Percentiles rank a stretch among this genome's conserved stretches.
Evolutionary conservation across 2,113 vertebrate species (phyloP).

Genomic region (Sphaerodactylus townsendi): DNA sequence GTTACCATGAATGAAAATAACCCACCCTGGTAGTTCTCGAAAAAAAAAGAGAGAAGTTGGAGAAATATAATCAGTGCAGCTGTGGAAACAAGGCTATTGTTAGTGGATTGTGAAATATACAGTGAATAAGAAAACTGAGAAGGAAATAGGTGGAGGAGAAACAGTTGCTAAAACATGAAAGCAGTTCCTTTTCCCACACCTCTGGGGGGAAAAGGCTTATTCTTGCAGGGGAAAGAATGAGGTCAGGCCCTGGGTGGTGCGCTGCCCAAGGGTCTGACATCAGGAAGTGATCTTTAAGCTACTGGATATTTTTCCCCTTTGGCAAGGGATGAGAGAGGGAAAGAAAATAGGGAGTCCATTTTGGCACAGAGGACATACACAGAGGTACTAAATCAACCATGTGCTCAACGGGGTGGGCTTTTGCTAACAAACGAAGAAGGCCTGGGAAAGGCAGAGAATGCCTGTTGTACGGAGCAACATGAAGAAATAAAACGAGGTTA

Average conservation of each 20-base stretch:
- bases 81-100: conserved; percentile 72
- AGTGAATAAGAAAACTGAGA: conserved; percentile 66
- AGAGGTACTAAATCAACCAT: conserved; percentile 59
- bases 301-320: conserved; percentile 45
- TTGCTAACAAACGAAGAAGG: conserved; percentile 29
- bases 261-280: conserved; percentile 53
- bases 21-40: conserved; percentile 62
- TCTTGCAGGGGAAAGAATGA: conserved; percentile 59
- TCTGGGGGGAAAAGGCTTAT: conserved; percentile 56
- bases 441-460: not conserved
- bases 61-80: conserved; percentile 65
- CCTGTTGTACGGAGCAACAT: too few relatives aligned
- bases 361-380: conserved; percentile 56
- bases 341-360: conserved; percentile 52
- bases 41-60: conserved; percentile 60
- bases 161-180: conserved; percentile 61
- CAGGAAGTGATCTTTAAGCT: conserved; percentile 42
- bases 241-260: conserved; percentile 67
- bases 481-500: too few relatives aligned
- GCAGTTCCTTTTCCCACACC: conserved; percentile 50
- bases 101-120: conserved; percentile 58
- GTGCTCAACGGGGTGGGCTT: not conserved
- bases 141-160: conserved; percentile 62
- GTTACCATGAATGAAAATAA: conserved; percentile 71
- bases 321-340: conserved; percentile 55